These are phyloP conservation scores for Achlya flavicornis DNA, from an alignment of 2,888 invertebrate genomes.

Conservation along the genomic window DNA sequence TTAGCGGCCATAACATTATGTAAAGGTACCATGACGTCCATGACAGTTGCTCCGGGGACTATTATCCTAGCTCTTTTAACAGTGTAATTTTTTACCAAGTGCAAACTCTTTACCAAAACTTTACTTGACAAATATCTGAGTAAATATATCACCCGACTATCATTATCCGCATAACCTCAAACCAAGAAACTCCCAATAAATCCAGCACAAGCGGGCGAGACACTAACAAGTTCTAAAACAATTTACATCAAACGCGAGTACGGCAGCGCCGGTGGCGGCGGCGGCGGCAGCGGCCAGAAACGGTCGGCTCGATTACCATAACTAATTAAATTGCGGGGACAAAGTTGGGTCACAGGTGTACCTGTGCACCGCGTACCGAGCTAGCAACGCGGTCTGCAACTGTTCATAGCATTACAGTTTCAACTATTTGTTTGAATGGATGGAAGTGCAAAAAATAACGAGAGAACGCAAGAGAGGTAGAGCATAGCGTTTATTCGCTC, in stretches of 20 bases:
- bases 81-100: too few relatives aligned
- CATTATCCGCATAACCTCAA: slow-evolving; percentile 4
- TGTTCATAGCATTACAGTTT: too few relatives aligned
- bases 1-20: too few relatives aligned
- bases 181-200: slow-evolving; percentile 13
- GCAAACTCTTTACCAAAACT: too few relatives aligned
- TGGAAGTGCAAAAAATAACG: neutral
- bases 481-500: too few relatives aligned
- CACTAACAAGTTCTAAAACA: slow-evolving; percentile 45
- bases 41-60: too few relatives aligned
- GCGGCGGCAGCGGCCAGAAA: slow-evolving; percentile 34
- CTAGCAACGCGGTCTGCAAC: neutral
- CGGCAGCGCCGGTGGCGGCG: slow-evolving; percentile 25
- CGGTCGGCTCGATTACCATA: slow-evolving; percentile 57
- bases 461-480: too few relatives aligned
- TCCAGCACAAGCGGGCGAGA: slow-evolving; percentile 14
- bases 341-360: slow-evolving; percentile 58
- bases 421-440: neutral
- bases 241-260: slow-evolving; percentile 35
- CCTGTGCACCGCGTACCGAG: slow-evolving; percentile 24
- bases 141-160: neutral
- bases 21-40: too few relatives aligned
- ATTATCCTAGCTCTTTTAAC: too few relatives aligned
- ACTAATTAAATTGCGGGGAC: slow-evolving; percentile 59
- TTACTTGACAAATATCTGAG: too few relatives aligned